Conservation (phyloP, 2,888 invertebrate species). For the Macrosoma leucophasiata region DNA sequence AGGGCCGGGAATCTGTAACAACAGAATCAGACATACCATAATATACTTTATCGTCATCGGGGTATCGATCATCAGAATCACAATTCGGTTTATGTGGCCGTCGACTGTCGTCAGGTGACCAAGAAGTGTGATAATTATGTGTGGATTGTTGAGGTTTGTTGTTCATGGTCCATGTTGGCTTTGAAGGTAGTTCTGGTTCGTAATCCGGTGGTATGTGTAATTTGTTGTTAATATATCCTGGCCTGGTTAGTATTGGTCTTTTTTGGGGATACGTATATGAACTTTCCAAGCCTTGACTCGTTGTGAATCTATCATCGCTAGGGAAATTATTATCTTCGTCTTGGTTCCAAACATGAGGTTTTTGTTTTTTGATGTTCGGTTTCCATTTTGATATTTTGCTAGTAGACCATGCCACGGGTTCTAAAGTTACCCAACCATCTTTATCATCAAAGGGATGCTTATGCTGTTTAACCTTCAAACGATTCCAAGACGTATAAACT, state of each 20-base stretch:
- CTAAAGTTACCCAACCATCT: conserved; percentile 85
- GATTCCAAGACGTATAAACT: conserved; percentile 67
- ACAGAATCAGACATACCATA: conserved; percentile 62
- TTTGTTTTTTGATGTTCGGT: conserved; percentile 75
- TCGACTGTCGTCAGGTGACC: conserved; percentile 60
- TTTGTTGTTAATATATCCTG: conserved; percentile 59
- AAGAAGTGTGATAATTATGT: conserved; percentile 44
- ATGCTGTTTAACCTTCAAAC: conserved; percentile 70
- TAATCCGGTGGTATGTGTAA: conserved; percentile 49
- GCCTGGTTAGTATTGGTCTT: conserved; percentile 47
- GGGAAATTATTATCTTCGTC: conserved; percentile 47
- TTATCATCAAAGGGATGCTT: conserved; percentile 80
- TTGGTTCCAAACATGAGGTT: conserved; percentile 61
- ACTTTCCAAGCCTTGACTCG: conserved; percentile 42
- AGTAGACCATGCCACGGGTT: conserved; percentile 86
- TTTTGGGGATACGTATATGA: conserved; percentile 51
- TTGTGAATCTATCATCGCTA: conserved; percentile 33
- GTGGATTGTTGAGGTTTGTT: conserved; percentile 46
- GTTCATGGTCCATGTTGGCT: conserved; percentile 49
- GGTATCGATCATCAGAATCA: conserved; percentile 48
- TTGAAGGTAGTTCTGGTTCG: conserved; percentile 56
- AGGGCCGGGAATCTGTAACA: conserved; percentile 66
- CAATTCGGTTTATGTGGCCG: conserved; percentile 63
- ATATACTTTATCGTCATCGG: conserved; percentile 47
- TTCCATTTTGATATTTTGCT: conserved; percentile 89